Base-by-base conservation (phyloP, 2,113 vertebrate species). In the Donacobius atricapilla region DNA sequence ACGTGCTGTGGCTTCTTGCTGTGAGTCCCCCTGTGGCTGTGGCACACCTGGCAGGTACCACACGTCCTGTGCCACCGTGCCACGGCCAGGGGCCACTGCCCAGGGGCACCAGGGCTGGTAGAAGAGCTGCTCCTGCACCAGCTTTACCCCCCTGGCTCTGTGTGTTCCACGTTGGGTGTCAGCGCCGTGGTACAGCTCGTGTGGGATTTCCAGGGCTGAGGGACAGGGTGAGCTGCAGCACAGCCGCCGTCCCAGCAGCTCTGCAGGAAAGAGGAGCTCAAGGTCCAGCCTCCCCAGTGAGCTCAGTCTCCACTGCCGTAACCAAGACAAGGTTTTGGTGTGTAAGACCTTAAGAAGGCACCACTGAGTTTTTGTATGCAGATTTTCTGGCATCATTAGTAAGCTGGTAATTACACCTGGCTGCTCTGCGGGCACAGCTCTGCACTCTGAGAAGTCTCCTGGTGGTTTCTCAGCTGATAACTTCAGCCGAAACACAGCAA, bases 151-250 rank as follows among this genome's bases (percentile, higher is more conserved):
- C 20, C 45, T 9, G 45, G 27, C 44, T 19, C 1, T 44, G 37
- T 1, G 1, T 57, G 53, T 19, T 28, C 10, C 0, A 1, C 9
- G 64, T 50, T 75, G 60, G 66, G 64, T 51, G 39, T 17, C 42
- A 54, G 63, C n/a, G 87, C 35, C 4, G 4, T 20, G 84, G 58
- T 47, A 20, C 15, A 73, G 40, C 63, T 66, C 24, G 19, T 18
- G 22, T 35, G 87, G 77, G 28, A 72, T 63, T 70, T 42, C 58
- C 25, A 42, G 89, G 50, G 39, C 39, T 65, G 76, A 9, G 5
- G 83, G 83, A 69, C 44, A 4, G 35, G 31, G 44, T 40, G 45
- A 17, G 18, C 77, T 35, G 45, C 56, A 63, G 54, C 42, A 3
- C 35, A 42, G 9, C 37, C 54, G 35, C 3, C 39, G 11, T 28